phyloP scores from a whole-genome alignment of 2,797 vertebrate genomes.

The Mionectes olivaceus region DNA sequence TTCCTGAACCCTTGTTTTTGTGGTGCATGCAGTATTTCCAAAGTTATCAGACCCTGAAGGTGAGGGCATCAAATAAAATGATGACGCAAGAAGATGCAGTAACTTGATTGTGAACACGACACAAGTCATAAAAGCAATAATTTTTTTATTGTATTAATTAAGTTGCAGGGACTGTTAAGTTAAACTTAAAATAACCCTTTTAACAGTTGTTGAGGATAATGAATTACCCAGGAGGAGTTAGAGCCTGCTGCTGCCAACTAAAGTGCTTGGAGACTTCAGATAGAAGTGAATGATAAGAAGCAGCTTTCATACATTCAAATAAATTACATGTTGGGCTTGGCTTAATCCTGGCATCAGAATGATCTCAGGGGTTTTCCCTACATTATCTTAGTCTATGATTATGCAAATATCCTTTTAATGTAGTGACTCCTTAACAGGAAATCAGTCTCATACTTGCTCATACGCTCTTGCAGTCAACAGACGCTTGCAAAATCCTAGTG shows the following conservation, averaged over 20 bases:
- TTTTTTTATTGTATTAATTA: slow-evolving; percentile 63
- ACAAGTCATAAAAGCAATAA: slow-evolving; percentile 35
- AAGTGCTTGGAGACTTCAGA: slow-evolving; percentile 65
- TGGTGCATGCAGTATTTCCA: slow-evolving; percentile 31
- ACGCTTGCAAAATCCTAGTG: slow-evolving; percentile 45
- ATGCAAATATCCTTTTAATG: slow-evolving; percentile 79
- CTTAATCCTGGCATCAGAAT: slow-evolving; percentile 69
- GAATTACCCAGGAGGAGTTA: slow-evolving; percentile 64
- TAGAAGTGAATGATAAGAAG: slow-evolving; percentile 65
- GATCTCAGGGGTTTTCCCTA: slow-evolving; percentile 73
- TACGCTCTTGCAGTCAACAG: slow-evolving; percentile 49
- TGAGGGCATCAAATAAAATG: slow-evolving; percentile 18
- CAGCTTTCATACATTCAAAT: slow-evolving; percentile 67
- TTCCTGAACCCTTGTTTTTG: slow-evolving; percentile 40
- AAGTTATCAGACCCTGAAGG: slow-evolving; percentile 32
- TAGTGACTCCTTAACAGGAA: slow-evolving; percentile 74
- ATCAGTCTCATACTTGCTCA: slow-evolving; percentile 43
- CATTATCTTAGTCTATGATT: slow-evolving; percentile 68
- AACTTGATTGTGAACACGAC: slow-evolving; percentile 46
- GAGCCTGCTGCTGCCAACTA: slow-evolving; percentile 57
- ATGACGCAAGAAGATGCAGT: slow-evolving; percentile 53
- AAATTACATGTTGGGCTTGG: slow-evolving; percentile 67
- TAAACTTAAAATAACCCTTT: slow-evolving; percentile 74
- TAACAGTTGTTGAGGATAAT: slow-evolving; percentile 66
- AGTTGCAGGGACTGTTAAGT: slow-evolving; percentile 44